Percentiles rank a stretch among this genome's conserved stretches.
Evolutionary conservation across 2,888 invertebrate species (phyloP).

Genomic region (Mylabris sibirica): DNA sequence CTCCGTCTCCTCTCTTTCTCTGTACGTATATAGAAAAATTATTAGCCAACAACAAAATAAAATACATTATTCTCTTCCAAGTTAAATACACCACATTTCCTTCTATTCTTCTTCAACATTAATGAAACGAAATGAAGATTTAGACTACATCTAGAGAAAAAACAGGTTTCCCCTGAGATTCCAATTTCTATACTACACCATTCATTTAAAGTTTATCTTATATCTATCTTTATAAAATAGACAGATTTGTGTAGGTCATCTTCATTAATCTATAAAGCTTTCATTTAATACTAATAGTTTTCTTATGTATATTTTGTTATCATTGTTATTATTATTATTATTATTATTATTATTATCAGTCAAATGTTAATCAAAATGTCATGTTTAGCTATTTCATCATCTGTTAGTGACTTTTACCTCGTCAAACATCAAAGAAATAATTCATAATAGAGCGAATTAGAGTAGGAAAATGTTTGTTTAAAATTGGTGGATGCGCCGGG

Average conservation of each 20-base stretch:
- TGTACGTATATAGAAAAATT: not conserved
- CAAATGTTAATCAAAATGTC: no score
- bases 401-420: no score
- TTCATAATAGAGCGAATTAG: no score
- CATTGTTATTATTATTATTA: no score
- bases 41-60: not conserved
- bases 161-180: not conserved
- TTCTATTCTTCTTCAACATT: constrained; percentile 2
- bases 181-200: not conserved
- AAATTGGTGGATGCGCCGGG: constrained; percentile 7
- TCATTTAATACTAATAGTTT: not conserved
- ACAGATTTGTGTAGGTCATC: not conserved
- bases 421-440: no score
- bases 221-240: not conserved
- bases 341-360: no score
- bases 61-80: not conserved
- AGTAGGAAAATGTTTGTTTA: no score
- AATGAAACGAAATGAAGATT: constrained; percentile 10
- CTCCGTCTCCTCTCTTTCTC: not conserved
- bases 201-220: not conserved
- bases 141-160: not conserved
- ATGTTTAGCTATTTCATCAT: no score
- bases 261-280: no score
- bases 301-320: no score
- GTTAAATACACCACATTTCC: not conserved